Conservation (phyloP, 2,113 vertebrate genomes). For the Tragelaphus buxtoni region DNA sequence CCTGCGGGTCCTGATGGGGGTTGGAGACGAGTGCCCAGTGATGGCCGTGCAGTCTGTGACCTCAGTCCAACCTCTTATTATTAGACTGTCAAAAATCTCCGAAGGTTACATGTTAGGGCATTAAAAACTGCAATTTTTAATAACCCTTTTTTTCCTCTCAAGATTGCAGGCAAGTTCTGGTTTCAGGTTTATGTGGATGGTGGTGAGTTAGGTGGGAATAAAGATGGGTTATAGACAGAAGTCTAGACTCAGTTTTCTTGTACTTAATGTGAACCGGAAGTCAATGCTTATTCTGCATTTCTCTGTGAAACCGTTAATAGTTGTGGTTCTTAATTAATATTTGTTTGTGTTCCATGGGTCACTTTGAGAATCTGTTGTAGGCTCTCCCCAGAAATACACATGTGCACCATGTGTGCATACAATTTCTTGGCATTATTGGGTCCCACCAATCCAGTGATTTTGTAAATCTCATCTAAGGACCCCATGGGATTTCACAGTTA, state of each 20-base stretch:
- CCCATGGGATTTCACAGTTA: background rate
- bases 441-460: background rate
- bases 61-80: slow-evolving; percentile 5
- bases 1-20: background rate
- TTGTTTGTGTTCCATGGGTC: background rate
- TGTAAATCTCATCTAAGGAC: background rate
- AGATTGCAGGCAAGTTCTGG: background rate
- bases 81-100: background rate
- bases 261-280: background rate
- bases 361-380: background rate
- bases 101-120: background rate
- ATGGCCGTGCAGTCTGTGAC: background rate
- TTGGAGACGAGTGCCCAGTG: background rate
- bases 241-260: background rate
- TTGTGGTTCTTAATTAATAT: background rate
- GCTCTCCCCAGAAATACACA: background rate
- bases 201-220: background rate
- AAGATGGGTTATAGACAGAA: background rate
- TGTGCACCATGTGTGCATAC: background rate
- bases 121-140: background rate
- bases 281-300: background rate
- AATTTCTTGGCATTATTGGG: background rate
- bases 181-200: background rate
- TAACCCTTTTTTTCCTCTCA: background rate
- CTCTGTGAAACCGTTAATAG: background rate